Evolutionary conservation across 2,797 vertebrate species (phyloP).

Genomic region (Chiloscyllium punctatum): DNA sequence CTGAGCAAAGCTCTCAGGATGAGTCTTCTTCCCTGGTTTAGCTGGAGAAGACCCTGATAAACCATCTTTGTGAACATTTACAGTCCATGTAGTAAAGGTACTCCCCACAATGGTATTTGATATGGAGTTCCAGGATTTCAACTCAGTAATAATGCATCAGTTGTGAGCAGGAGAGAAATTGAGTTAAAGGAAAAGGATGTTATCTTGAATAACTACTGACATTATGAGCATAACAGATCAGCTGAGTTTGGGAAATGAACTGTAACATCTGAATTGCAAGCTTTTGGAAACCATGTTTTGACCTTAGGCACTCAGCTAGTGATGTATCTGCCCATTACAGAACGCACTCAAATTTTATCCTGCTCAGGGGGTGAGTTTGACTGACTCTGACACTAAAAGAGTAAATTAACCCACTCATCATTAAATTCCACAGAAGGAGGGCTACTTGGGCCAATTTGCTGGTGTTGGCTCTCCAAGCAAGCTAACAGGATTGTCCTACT

Average conservation of each 20-base stretch:
- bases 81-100: background rate
- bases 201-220: background rate
- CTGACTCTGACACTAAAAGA: no score
- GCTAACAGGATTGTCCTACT: background rate
- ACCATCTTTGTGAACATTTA: background rate
- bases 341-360: background rate
- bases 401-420: background rate
- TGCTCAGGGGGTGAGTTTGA: background rate
- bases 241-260: no score
- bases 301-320: background rate
- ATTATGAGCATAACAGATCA: background rate
- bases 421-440: background rate
- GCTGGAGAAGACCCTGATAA: background rate
- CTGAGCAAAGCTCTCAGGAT: no score
- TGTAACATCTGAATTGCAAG: no score
- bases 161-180: background rate
- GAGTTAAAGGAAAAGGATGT: no score
- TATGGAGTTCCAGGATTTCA: background rate
- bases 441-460: background rate
- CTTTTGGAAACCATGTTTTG: background rate
- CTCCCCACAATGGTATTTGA: background rate
- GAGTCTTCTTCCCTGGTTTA: background rate
- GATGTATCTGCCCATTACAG: background rate
- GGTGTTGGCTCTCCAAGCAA: background rate
- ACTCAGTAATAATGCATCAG: background rate